Percentiles rank a stretch among this genome's conserved stretches.
phyloP scores from a whole-genome alignment of 2,888 invertebrate species.

The Conistra vaccinii region DNA sequence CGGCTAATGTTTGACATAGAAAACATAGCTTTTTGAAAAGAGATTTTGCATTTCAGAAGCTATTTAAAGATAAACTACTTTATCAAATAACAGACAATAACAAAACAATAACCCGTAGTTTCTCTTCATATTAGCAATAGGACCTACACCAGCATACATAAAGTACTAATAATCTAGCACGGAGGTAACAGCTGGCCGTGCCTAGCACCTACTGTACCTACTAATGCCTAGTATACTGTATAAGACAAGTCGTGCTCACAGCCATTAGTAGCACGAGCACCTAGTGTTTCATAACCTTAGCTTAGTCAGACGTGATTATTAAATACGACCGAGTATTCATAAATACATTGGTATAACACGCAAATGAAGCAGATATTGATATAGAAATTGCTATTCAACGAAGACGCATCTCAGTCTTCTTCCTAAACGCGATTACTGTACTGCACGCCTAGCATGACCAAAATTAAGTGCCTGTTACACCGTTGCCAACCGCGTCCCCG shows the following conservation, averaged over 20 bases:
- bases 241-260: constrained; percentile 38
- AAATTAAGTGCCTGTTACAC: no score
- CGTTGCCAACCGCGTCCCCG: no score
- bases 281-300: constrained; percentile 60
- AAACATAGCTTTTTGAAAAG: neutral
- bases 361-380: constrained; percentile 35
- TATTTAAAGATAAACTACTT: neutral
- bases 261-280: constrained; percentile 48
- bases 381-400: neutral
- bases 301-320: constrained; percentile 61
- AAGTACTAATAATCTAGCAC: constrained; percentile 33
- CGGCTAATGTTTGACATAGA: neutral
- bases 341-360: constrained; percentile 38
- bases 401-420: no score
- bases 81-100: neutral
- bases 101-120: neutral
- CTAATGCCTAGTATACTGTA: constrained; percentile 36
- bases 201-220: constrained; percentile 41
- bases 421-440: no score
- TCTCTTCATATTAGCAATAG: neutral
- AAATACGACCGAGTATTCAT: constrained; percentile 45
- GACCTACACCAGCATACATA: constrained; percentile 19
- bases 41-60: neutral
- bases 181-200: constrained; percentile 54
- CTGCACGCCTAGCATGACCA: no score